Evolutionary conservation across 37 sponge, comb jelly and placozoan genomes (phyloP).

Genomic region (Mnemiopsis leidyi): DNA sequence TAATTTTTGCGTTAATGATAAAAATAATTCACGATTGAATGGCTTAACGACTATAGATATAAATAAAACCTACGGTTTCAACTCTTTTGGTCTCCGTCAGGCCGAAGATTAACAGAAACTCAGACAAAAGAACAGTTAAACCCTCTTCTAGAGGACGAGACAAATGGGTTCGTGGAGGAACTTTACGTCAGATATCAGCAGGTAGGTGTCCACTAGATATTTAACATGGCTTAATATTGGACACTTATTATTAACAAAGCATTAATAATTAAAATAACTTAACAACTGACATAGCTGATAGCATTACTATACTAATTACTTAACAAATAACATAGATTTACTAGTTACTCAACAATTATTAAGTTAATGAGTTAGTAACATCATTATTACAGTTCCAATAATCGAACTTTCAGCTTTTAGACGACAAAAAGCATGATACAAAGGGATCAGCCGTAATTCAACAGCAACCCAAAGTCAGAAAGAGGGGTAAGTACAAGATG

Average conservation of each 20-base stretch:
- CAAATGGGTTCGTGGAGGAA: neutral
- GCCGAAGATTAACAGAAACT: neutral
- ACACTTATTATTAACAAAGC: too few species aligned
- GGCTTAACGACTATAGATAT: neutral
- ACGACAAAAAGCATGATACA: neutral
- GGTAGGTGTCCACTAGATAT: neutral
- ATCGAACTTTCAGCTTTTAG: neutral
- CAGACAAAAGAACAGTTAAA: conserved; percentile 26
- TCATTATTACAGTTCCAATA: too few species aligned
- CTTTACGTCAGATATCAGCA: conserved; percentile 48
- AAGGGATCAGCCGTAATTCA: neutral
- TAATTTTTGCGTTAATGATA: neutral
- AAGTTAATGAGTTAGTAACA: too few species aligned
- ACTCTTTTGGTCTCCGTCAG: neutral
- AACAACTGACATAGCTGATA: too few species aligned
- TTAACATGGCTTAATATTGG: neutral
- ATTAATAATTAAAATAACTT: too few species aligned
- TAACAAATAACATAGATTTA: neutral
- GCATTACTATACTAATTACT: too few species aligned
- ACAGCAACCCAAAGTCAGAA: neutral
- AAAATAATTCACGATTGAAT: neutral
- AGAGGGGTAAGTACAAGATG: neutral
- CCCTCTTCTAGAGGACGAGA: conserved; percentile 57
- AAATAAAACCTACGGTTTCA: neutral
- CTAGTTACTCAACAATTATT: too few species aligned